A percentile compares a stretch with the other conserved stretches of the same genome.
Conservation (phyloP, 92 coral and sea anemone species). For the Palythoa caribaeorum region DNA sequence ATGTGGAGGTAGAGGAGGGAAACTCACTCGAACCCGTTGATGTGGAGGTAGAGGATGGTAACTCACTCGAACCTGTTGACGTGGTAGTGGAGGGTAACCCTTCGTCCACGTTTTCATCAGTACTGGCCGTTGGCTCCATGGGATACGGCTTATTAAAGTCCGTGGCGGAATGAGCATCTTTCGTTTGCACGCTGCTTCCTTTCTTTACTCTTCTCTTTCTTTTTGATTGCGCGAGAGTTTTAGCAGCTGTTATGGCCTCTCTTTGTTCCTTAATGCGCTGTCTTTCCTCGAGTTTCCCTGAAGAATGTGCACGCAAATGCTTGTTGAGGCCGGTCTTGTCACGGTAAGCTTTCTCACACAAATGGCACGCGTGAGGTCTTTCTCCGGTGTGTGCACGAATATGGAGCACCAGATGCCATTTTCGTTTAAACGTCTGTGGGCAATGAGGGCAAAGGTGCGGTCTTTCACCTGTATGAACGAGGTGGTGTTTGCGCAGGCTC, state of each 20-base stretch:
- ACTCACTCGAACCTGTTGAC: too few relatives aligned
- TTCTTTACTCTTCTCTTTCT: conserved; percentile 2
- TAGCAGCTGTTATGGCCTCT: conserved; percentile 30
- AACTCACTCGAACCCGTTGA: background rate
- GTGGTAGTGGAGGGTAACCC: background rate
- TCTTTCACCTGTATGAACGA: conserved; percentile 32
- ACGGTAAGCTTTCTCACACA: conserved; percentile 34
- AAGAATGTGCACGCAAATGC: conserved; percentile 32
- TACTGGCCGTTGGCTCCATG: background rate
- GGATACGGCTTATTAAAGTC: background rate
- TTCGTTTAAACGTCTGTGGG: conserved; percentile 5
- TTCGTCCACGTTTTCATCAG: background rate
- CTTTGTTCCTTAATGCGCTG: conserved; percentile 40
- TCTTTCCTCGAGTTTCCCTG: conserved; percentile 32
- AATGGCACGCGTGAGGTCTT: conserved; percentile 24
- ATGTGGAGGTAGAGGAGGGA: background rate
- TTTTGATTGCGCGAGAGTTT: conserved; percentile 20
- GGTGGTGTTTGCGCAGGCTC: conserved; percentile 41
- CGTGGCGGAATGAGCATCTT: background rate
- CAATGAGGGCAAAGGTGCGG: conserved; percentile 35
- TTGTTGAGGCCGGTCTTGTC: conserved; percentile 32
- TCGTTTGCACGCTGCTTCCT: background rate
- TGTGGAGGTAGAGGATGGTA: background rate
- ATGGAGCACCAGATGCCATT: conserved; percentile 27
- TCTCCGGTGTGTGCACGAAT: conserved; percentile 40